Percentiles rank a stretch among this genome's conserved stretches.
Evolutionary conservation across 2,797 vertebrate genomes (phyloP).

Genomic region (Danio kyathit): DNA sequence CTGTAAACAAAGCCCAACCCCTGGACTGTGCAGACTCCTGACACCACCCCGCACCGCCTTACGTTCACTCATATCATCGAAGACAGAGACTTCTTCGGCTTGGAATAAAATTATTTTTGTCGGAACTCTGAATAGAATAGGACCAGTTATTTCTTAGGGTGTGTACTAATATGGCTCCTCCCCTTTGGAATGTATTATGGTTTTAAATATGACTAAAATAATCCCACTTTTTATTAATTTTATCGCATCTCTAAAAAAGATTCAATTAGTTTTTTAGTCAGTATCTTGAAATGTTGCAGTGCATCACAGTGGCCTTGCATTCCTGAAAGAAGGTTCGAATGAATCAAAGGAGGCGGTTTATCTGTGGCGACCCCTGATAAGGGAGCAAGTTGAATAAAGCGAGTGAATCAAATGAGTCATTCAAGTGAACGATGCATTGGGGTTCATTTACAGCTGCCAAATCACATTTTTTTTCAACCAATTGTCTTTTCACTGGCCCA

Average conservation of each 20-base stretch:
- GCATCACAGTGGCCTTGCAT: neutral
- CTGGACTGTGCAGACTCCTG: slow-evolving; percentile 26
- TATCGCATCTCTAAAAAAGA: neutral
- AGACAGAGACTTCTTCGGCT: neutral
- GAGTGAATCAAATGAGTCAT: neutral
- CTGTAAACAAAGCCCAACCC: slow-evolving; percentile 51
- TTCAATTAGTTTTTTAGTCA: too few species aligned
- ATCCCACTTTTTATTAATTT: neutral
- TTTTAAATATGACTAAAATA: neutral
- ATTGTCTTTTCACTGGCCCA: too few species aligned
- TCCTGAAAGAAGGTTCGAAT: neutral
- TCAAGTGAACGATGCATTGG: neutral
- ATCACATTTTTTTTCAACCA: neutral
- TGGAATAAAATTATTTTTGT: neutral
- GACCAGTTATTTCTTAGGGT: neutral
- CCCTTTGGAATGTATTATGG: neutral
- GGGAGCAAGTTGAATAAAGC: too few species aligned
- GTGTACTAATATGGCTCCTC: neutral
- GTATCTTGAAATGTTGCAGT: neutral
- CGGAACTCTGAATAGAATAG: neutral
- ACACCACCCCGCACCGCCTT: neutral
- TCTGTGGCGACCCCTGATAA: too few species aligned
- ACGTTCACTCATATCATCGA: slow-evolving; percentile 2
- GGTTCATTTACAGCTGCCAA: neutral
- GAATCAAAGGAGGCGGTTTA: too few species aligned